phyloP scores from a whole-genome alignment of 92 coral and sea anemone species.

The Nematostella vectensis region DNA sequence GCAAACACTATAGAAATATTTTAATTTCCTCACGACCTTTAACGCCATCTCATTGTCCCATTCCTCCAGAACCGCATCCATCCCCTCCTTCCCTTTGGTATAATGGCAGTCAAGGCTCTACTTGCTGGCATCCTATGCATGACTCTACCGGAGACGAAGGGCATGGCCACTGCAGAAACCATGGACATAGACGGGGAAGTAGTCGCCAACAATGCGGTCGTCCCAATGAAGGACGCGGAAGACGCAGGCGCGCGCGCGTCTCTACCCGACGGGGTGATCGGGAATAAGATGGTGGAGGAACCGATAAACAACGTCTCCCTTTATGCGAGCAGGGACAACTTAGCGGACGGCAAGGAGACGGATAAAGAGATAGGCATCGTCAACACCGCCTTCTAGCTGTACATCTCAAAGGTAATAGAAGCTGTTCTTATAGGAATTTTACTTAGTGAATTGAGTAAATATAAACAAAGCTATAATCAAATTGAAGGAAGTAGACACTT shows the following conservation, averaged over 20 bases:
- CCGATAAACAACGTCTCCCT: neutral
- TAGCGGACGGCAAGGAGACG: neutral
- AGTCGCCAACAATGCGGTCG: neutral
- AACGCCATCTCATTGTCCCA: neutral
- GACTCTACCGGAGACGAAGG: constrained; percentile 58
- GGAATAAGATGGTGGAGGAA: neutral
- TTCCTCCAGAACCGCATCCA: constrained; percentile 49
- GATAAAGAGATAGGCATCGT: neutral
- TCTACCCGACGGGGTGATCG: constrained; percentile 1
- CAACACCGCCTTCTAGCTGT: constrained; percentile 1
- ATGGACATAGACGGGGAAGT: constrained; percentile 11
- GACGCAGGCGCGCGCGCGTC: neutral
- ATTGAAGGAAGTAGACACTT: no score
- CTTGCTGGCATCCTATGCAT: constrained; percentile 51
- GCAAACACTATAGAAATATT: no score
- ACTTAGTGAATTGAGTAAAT: no score
- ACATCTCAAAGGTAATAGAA: no score
- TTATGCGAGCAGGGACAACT: neutral
- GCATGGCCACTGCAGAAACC: constrained; percentile 50
- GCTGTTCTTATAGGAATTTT: no score
- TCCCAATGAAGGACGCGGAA: neutral
- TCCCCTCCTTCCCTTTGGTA: constrained; percentile 53
- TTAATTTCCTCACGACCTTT: no score
- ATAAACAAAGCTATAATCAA: no score
- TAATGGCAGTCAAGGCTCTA: constrained; percentile 46